phyloP scores from a whole-genome alignment of 23 tunicate genomes.

The Oikopleura albicans region DNA sequence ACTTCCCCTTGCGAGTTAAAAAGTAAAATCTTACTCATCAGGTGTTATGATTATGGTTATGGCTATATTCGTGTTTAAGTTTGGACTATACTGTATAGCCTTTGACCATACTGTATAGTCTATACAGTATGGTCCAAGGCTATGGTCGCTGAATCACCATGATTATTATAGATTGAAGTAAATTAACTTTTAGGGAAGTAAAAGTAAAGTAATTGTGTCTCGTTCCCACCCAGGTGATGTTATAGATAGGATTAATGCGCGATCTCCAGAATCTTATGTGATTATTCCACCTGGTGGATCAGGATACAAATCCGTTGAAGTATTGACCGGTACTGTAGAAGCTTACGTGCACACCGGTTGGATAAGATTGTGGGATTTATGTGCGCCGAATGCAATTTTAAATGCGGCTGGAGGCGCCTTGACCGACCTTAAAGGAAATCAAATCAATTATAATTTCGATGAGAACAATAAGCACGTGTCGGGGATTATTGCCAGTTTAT shows the following conservation, averaged over 20 bases:
- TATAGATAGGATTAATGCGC: slow-evolving; percentile 25
- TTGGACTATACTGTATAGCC: too few relatives aligned
- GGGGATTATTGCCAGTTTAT: too few relatives aligned
- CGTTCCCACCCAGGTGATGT: slow-evolving; percentile 75
- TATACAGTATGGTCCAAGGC: too few relatives aligned
- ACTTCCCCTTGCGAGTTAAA: too few relatives aligned
- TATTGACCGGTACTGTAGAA: slow-evolving; percentile 53
- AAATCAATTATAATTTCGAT: slow-evolving; percentile 37
- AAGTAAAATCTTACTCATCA: too few relatives aligned
- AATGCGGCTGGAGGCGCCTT: slow-evolving; percentile 38
- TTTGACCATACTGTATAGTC: too few relatives aligned
- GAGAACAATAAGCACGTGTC: too few relatives aligned
- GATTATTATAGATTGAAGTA: too few relatives aligned
- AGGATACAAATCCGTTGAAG: slow-evolving; percentile 69
- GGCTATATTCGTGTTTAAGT: too few relatives aligned
- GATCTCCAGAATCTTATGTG: slow-evolving; percentile 34
- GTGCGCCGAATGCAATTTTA: slow-evolving; percentile 77
- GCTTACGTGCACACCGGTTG: slow-evolving; percentile 71
- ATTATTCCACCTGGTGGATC: slow-evolving; percentile 83
- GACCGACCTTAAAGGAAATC: slow-evolving; percentile 47
- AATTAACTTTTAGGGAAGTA: slow-evolving; percentile 7
- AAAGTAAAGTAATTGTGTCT: slow-evolving; percentile 40
- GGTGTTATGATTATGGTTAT: too few relatives aligned
- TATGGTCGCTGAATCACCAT: too few relatives aligned
- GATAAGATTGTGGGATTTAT: slow-evolving; percentile 90